Percentiles rank a stretch among this genome's conserved stretches.
Evolutionary conservation across 2,113 vertebrate species (phyloP).

Genomic region (Cavia porcellus): DNA sequence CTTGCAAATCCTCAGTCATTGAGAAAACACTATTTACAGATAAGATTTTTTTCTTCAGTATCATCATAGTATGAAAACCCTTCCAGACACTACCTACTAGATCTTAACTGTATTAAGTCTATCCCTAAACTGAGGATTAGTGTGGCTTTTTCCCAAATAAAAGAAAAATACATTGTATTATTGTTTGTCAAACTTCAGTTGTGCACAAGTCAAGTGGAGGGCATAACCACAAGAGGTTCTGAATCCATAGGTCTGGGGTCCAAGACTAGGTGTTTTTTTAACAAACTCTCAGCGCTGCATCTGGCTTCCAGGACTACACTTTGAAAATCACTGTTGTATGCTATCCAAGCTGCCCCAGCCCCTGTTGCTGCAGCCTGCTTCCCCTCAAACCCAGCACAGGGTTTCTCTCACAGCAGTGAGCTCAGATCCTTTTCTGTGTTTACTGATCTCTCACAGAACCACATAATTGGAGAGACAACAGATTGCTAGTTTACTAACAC

Average conservation of each 20-base stretch:
- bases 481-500: slow-evolving; percentile 62
- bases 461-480: slow-evolving; percentile 21
- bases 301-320: not conserved
- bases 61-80: not conserved
- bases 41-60: not conserved
- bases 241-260: not conserved
- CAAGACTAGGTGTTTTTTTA: not conserved
- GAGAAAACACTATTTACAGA: not conserved
- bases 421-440: not conserved
- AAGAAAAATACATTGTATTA: not conserved
- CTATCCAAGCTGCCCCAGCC: no score
- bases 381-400: not conserved
- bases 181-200: not conserved
- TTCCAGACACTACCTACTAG: not conserved
- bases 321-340: not conserved
- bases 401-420: not conserved
- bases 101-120: not conserved
- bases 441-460: not conserved
- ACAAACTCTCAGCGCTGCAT: not conserved
- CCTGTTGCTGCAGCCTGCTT: not conserved
- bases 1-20: not conserved
- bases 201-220: not conserved
- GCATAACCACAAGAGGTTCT: not conserved
- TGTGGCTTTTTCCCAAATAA: not conserved
- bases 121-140: not conserved